Evolutionary conservation across 2,888 invertebrate species (phyloP), one percentile per base, ranked within the genome.

Genomic region (Nemurella pictetii): DNA sequence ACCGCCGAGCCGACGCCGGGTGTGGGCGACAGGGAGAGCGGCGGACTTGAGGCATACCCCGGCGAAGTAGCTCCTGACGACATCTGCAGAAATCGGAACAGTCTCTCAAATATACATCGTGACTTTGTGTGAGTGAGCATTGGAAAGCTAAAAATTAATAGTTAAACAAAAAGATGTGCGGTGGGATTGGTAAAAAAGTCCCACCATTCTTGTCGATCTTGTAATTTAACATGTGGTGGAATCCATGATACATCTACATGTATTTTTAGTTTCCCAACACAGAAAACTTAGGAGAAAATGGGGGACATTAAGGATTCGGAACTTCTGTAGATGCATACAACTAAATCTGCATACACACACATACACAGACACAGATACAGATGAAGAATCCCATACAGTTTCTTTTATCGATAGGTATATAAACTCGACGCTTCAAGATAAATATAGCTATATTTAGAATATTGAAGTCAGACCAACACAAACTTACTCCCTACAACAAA

Each of bases 1-100:
- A 20, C 9, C 15, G 15, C 55, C 81, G 83, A 85, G 27, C 81
- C 35, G 20, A 83, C 77, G 5, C 82, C 82, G 2, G 85, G 85
- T 15, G 84, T 72, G 7, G 86, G 85, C 3, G 85, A 84, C 26
- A 85, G 85, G 7, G 86, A 83, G 12, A 73, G 32, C 5, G 84
- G 83, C 0, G 85, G 84, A 26, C 81, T 85, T 12, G 85, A 29
- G n/a, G 84, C 74, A 29, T 84, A 85, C 35, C 84, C 85, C 25
- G 85, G 83, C 1, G 85, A 85, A n/a, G 84, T 80, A 73, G 77
- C 72, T 4, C 32, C 85, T 0, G 78, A 80, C 80, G 85, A 84
- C 83, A 85, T 80, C 85, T 85, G 80, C 20, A 1, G 15, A 55
- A 1, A n/a, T n/a, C n/a, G n/a, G n/a, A n/a, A n/a, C n/a, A n/a